Evolutionary conservation across 2,113 vertebrate species (phyloP).

Genomic region (Sclerurus mexicanus): DNA sequence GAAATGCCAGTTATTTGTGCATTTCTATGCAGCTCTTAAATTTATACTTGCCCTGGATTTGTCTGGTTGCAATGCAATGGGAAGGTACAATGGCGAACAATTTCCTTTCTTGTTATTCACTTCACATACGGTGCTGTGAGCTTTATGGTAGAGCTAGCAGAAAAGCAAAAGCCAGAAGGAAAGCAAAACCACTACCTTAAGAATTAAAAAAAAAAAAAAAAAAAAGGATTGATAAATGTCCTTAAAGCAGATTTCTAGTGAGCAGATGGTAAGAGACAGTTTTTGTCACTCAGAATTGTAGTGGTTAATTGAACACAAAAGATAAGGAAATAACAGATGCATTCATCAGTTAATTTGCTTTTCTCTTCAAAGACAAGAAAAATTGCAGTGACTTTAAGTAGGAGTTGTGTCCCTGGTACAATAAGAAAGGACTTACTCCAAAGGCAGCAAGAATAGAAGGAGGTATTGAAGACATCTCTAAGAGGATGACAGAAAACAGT

Average conservation of each 20-base stretch:
- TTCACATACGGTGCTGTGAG: neutral
- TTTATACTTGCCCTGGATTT: neutral
- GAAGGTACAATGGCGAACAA: neutral
- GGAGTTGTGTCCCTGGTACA: slow-evolving; percentile 8
- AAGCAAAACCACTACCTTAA: neutral
- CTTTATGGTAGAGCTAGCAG: neutral
- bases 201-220: neutral
- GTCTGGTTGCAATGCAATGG: neutral
- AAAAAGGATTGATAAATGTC: neutral
- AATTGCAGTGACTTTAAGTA: neutral
- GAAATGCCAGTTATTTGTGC: neutral
- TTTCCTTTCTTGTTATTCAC: neutral
- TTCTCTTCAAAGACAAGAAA: neutral
- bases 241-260: slow-evolving; percentile 33
- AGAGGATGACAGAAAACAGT: neutral
- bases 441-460: neutral
- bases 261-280: slow-evolving; percentile 47
- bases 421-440: neutral
- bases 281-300: slow-evolving; percentile 43
- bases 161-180: neutral
- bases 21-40: neutral
- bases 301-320: slow-evolving; percentile 40
- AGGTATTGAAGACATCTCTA: neutral
- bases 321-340: slow-evolving; percentile 45
- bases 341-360: slow-evolving; percentile 21